Evolutionary conservation across 2,113 vertebrate species (phyloP).

Genomic region (Equus przewalskii): DNA sequence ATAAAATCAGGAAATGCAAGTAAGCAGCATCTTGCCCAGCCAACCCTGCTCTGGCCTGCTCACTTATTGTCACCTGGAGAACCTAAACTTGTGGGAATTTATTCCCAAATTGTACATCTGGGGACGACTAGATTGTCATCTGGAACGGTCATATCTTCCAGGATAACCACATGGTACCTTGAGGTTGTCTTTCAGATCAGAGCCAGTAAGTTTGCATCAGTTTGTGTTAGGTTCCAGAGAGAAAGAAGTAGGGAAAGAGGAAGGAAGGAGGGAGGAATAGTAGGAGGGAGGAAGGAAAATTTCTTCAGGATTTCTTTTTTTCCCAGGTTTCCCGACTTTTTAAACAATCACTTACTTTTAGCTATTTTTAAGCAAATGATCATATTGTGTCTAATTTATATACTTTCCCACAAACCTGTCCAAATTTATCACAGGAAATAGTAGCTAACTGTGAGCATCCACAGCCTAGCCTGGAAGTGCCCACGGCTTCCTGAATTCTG

Average conservation of each 20-base stretch:
- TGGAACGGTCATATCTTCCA: too few relatives aligned
- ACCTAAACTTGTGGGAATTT: not conserved
- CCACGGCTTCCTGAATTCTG: not conserved
- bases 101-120: not conserved
- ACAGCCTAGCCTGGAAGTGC: not conserved
- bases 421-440: not conserved
- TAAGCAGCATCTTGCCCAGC: not conserved
- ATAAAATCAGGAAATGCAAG: not conserved
- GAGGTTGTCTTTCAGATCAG: not conserved
- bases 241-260: conserved; percentile 36
- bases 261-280: conserved; percentile 58
- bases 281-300: conserved; percentile 32
- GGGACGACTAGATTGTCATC: not conserved
- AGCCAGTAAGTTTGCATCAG: not conserved
- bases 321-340: not conserved
- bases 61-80: not conserved
- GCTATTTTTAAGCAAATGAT: not conserved
- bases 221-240: not conserved
- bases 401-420: not conserved
- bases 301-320: conserved; percentile 45
- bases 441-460: not conserved
- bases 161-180: not conserved
- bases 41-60: not conserved
- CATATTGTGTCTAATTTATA: not conserved
- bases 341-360: not conserved